Percentiles rank a stretch among this genome's conserved stretches.
These are phyloP conservation scores for Dendrocincla tyrannina DNA, from an alignment of 2,797 vertebrate species.

Conservation along the genomic window DNA sequence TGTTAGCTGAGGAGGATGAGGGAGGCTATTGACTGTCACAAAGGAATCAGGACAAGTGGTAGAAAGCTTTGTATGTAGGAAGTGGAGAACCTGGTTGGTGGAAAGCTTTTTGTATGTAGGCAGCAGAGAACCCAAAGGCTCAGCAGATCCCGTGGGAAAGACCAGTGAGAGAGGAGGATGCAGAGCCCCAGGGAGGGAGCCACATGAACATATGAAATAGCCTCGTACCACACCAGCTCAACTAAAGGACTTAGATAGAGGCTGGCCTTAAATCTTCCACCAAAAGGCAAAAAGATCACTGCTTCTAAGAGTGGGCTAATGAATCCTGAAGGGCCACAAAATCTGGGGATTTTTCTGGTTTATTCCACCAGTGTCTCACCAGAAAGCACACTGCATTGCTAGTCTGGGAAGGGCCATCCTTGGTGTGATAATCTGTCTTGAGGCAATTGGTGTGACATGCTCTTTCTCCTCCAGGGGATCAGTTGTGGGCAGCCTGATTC, in stretches of 20 bases:
- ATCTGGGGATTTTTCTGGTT: neutral
- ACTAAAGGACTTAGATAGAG: neutral
- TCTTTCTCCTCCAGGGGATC: neutral
- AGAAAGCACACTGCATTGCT: neutral
- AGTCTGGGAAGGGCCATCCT: neutral
- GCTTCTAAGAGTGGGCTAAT: neutral
- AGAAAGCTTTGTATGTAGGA: neutral
- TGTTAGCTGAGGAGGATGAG: neutral
- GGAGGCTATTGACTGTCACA: neutral
- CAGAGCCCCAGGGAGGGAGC: neutral
- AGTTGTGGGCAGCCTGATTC: neutral
- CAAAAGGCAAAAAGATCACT: neutral
- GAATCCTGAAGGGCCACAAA: neutral
- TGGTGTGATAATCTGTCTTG: neutral
- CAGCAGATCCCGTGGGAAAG: neutral
- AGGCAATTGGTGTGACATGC: neutral
- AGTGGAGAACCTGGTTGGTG: neutral
- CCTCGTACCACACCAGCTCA: fast-evolving
- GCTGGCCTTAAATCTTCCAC: neutral
- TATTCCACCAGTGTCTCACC: neutral
- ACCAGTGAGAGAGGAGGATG: neutral
- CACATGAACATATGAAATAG: neutral
- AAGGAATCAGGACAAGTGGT: neutral
- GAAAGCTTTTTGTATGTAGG: neutral
- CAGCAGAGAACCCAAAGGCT: neutral